A percentile compares a stretch with the other conserved stretches of the same genome.
Conservation (phyloP, 1,140 invertebrate genomes). For the Antheraea mylitta region DNA sequence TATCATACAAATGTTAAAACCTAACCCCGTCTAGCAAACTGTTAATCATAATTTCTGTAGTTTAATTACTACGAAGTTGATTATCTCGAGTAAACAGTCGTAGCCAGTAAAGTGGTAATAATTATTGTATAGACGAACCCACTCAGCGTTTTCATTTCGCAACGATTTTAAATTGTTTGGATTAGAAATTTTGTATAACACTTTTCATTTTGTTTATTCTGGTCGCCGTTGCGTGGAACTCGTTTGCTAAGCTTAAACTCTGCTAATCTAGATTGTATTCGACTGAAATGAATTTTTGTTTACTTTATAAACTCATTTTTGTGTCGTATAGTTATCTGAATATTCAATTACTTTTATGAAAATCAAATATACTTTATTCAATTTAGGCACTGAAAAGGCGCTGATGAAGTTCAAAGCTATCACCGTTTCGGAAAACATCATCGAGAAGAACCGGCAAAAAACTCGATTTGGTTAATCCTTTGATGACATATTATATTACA, state of each 20-base stretch:
- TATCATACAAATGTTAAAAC: too few species aligned
- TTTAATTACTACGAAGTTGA: background rate
- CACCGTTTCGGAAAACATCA: too few species aligned
- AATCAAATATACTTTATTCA: too few species aligned
- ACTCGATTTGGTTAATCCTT: background rate
- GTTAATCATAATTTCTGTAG: too few species aligned
- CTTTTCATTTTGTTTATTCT: conserved; percentile 2
- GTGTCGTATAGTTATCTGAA: background rate
- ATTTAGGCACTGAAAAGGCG: too few species aligned
- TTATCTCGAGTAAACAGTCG: background rate
- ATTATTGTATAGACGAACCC: conserved; percentile 15
- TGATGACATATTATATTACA: too few species aligned
- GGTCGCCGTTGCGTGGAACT: background rate
- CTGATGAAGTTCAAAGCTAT: too few species aligned
- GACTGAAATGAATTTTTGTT: conserved; percentile 3
- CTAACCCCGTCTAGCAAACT: too few species aligned
- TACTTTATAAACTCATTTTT: background rate
- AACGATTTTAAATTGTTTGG: conserved; percentile 9
- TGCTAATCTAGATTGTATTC: conserved; percentile 6
- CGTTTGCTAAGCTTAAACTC: background rate
- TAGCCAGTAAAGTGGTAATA: conserved; percentile 11
- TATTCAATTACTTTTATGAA: background rate
- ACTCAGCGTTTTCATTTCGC: conserved; percentile 8
- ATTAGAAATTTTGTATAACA: background rate
- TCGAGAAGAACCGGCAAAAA: too few species aligned